Percentiles rank a stretch among this genome's conserved stretches.
phyloP scores from a whole-genome alignment of 2,888 invertebrate genomes.

The Nomada flava region DNA sequence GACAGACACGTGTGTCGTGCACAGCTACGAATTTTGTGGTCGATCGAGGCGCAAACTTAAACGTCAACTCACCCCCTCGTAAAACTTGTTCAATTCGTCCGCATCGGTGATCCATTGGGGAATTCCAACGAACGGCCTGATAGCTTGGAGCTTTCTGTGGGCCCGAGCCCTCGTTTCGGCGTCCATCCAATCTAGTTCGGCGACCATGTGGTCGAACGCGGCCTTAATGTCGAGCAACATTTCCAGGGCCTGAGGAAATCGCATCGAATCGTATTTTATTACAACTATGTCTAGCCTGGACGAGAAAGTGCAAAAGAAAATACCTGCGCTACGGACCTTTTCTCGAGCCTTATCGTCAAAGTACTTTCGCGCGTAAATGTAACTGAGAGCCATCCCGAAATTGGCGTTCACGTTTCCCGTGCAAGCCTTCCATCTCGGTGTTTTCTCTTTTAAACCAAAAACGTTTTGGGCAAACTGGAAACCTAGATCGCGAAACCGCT shows the following conservation, averaged over 20 bases:
- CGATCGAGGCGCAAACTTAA: background rate
- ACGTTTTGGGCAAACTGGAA: slow-evolving; percentile 89
- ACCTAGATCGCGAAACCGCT: slow-evolving; percentile 86
- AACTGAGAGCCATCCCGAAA: slow-evolving; percentile 89
- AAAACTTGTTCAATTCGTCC: slow-evolving; percentile 89
- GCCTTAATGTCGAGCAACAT: slow-evolving; percentile 91
- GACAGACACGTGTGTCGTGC: background rate
- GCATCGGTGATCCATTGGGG: slow-evolving; percentile 91
- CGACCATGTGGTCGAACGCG: slow-evolving; percentile 90
- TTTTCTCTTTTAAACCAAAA: slow-evolving; percentile 87
- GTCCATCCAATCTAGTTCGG: slow-evolving; percentile 93
- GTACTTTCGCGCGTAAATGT: slow-evolving; percentile 87
- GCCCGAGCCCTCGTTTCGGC: slow-evolving; percentile 88
- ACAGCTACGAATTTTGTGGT: rapidly evolving
- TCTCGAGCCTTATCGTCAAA: slow-evolving; percentile 87
- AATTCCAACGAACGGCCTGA: slow-evolving; percentile 92
- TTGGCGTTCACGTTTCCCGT: slow-evolving; percentile 88
- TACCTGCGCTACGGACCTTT: slow-evolving; percentile 84
- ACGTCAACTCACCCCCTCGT: slow-evolving; percentile 87
- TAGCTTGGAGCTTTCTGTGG: slow-evolving; percentile 88
- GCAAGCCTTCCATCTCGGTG: slow-evolving; percentile 88
- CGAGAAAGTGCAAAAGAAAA: background rate
- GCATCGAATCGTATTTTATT: background rate
- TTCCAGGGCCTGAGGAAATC: slow-evolving; percentile 86
- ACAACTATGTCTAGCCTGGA: background rate